Base-by-base conservation (phyloP, 2,888 invertebrate species). In the Agrochola lota region DNA sequence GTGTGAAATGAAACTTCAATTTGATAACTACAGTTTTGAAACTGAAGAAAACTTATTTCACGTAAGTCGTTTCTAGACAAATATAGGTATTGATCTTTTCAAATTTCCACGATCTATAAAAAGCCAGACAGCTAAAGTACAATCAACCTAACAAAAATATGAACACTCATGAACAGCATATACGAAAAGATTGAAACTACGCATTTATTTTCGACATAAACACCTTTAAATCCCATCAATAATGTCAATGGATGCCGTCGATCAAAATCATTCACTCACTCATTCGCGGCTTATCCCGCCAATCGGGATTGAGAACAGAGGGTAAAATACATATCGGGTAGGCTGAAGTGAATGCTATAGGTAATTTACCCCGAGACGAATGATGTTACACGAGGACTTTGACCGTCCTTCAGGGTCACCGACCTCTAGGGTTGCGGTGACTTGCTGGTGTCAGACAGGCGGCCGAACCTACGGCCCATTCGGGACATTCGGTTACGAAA, bases 351-450 rank as follows among this genome's bases (percentile, higher is more conserved):
- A 80, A 83, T 72, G 71, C 69, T 72, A 70, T 79, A 69, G 20
- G 57, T 40, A 59, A 83, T 77, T 60, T 83, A 78, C 80, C 82
- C 79, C 68, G 77, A 77, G 83, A 78, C 66, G 40, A 59, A 80
- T 89, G 89, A 87, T 86, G 87, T 84, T 80, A 81, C 20, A 40
- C 62, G 71, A 83, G 85, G 82, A 84, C 78, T 82, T 80, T 74
- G 87, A 81, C 88, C 84, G 85, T 82, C 85, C 85, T 86, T 79
- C 77, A 81, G 81, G 90, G 87, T 89, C 85, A 81, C 76, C 81
- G 85, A 79, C 83, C 88, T 78, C 68, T 67, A 78, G 88, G 88
- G 88, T 86, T 84, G 90, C 90, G 86, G 90, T 90, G 89, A 90
- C 90, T 88, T 81, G 87, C 59, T 80, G 35, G 86, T 83, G 88